Evolutionary conservation across 2,797 vertebrate genomes (phyloP).

Genomic region (Saxicola maurus): DNA sequence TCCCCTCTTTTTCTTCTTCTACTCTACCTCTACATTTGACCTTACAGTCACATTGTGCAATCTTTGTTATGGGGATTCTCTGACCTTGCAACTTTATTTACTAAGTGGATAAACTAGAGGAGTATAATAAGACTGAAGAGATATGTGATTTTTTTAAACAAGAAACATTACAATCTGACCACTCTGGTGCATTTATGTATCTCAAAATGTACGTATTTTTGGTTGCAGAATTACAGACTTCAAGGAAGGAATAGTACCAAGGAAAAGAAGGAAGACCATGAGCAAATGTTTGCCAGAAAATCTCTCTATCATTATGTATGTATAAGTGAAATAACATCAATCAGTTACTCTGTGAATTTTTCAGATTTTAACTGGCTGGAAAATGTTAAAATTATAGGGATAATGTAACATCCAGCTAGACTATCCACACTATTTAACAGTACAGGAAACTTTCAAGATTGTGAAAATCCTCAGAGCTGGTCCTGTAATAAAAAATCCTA

Average conservation of each 20-base stretch:
- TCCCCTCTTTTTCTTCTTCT: not conserved
- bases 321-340: not conserved
- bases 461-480: not conserved
- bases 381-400: not conserved
- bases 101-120: not conserved
- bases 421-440: not conserved
- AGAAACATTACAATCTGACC: not conserved
- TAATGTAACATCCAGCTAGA: not conserved
- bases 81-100: not conserved
- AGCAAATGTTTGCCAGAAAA: not conserved
- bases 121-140: not conserved
- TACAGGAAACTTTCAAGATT: not conserved
- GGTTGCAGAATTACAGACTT: not conserved
- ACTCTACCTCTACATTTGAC: not conserved
- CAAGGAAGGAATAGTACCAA: not conserved
- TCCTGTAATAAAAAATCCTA: not conserved
- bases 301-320: not conserved
- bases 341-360: not conserved
- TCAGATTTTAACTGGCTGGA: not conserved
- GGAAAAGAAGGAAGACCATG: not conserved
- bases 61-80: not conserved
- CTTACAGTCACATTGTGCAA: not conserved
- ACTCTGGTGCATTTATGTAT: rapidly evolving
- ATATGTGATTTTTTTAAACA: not conserved
- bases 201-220: not conserved